Base-by-base conservation (phyloP, 2,797 vertebrate genomes). In the Myiotriccus ornatus region DNA sequence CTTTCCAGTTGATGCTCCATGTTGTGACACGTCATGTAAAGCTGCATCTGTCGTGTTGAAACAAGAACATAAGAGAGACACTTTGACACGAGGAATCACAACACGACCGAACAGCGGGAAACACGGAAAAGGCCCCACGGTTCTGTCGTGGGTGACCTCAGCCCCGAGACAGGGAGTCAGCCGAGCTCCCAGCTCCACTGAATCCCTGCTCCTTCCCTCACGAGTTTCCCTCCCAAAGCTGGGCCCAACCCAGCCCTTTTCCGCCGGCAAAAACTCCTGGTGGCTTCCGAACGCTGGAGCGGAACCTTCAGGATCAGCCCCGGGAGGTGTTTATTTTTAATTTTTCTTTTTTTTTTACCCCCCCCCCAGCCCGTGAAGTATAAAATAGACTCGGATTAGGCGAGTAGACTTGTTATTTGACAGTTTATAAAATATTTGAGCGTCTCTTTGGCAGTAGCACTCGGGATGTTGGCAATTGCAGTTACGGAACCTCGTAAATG, bases 351-450 rank as follows among this genome's bases (percentile, higher is more conserved):
- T 41, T 41, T 41, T 41, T 41, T 18, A 14, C 5, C 12, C 46
- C 21, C 10, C 23, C 46, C 47, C 14, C 95, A 13, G 94, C 95
- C 96, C 97, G 95, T 63, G 93, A 92, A 97, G 93, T 96, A 95
- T 95, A 95, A 98, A 98, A 97, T 96, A 97, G 97, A 96, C 96
- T 98, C 97, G 97, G 97, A 97, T 98, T 97, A 97, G 98, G 89
- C 95, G 90, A 97, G 97, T 97, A 98, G 97, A 98, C 97, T 98
- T 97, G 97, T 97, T 97, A 97, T 98, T 97, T 98, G 98, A 97
- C 97, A 97, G 98, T 98, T 98, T 97, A 97, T 97, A 98, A 98
- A 98, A 98, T 98, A 98, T 98, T 98, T 98, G 95, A 98, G 98
- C 96, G 96, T 98, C 97, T 98, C 97, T 97, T 97, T 98, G 97